These are phyloP conservation scores for Saimiri boliviensis DNA, from an alignment of 2,113 vertebrate genomes.

Conservation along the genomic window DNA sequence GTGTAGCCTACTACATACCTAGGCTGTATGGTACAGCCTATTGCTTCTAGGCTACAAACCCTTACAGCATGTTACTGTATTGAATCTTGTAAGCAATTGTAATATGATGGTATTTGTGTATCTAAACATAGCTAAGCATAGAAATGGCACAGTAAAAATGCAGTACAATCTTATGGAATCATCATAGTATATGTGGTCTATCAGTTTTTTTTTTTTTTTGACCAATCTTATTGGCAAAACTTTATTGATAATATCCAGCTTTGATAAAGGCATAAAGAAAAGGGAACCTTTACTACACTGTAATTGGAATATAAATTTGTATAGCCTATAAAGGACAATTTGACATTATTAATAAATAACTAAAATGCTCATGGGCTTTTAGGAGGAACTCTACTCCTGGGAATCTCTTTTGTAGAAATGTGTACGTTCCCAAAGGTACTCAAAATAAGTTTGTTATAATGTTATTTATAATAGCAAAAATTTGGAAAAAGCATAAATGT, in stretches of 20 bases:
- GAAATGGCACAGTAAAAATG: neutral
- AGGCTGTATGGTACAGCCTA: neutral
- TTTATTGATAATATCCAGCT: conserved; percentile 3
- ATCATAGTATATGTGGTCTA: neutral
- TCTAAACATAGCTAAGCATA: neutral
- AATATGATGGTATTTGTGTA: neutral
- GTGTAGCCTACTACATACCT: neutral
- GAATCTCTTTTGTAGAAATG: neutral
- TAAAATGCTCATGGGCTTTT: neutral
- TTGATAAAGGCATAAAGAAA: neutral
- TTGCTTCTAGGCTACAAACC: neutral
- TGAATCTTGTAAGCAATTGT: neutral
- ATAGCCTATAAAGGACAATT: neutral
- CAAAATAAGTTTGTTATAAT: neutral
- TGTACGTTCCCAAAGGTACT: neutral
- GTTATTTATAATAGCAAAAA: neutral
- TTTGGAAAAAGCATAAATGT: neutral
- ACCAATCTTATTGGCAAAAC: neutral
- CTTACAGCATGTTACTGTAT: neutral
- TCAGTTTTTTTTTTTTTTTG: neutral
- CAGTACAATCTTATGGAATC: neutral
- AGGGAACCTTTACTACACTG: neutral
- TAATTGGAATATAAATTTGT: conserved; percentile 9
- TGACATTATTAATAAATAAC: conserved; percentile 2
- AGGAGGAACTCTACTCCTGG: neutral